A percentile compares a stretch with the other conserved stretches of the same genome.
Conservation (phyloP, 1,140 invertebrate genomes). For the Heliconius melpomene region DNA sequence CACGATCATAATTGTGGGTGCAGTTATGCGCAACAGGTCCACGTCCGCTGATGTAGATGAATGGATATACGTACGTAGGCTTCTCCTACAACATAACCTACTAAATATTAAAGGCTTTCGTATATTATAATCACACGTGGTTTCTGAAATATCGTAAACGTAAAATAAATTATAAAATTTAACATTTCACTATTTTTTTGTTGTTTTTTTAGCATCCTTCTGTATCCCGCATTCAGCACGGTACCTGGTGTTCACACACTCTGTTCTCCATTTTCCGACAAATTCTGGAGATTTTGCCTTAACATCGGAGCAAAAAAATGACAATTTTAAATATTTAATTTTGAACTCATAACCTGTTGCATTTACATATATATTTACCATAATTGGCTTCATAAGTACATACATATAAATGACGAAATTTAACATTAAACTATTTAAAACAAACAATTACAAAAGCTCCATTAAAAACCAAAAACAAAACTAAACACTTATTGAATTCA, state of each 20-base stretch:
- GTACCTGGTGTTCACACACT: neutral
- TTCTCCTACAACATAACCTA: neutral
- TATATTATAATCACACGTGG: neutral
- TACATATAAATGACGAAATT: neutral
- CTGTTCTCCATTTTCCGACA: too few species aligned
- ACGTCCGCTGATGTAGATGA: conserved; percentile 46
- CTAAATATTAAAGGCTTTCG: neutral
- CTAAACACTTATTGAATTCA: conserved; percentile 51
- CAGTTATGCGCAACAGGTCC: conserved; percentile 63
- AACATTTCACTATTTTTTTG: neutral
- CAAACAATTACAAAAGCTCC: conserved; percentile 35
- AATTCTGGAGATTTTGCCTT: too few species aligned
- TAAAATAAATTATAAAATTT: too few species aligned
- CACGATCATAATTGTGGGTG: conserved; percentile 70
- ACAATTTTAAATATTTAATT: too few species aligned
- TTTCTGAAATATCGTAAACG: neutral
- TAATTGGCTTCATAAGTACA: too few species aligned
- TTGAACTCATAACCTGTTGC: too few species aligned
- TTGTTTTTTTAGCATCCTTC: too few species aligned
- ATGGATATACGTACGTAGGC: neutral
- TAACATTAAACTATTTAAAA: neutral
- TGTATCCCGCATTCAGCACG: too few species aligned
- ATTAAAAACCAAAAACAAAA: conserved; percentile 46
- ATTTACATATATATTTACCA: too few species aligned
- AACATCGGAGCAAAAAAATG: too few species aligned